Base-by-base conservation (phyloP, 2,113 vertebrate species). In the Seriola dumerili region DNA sequence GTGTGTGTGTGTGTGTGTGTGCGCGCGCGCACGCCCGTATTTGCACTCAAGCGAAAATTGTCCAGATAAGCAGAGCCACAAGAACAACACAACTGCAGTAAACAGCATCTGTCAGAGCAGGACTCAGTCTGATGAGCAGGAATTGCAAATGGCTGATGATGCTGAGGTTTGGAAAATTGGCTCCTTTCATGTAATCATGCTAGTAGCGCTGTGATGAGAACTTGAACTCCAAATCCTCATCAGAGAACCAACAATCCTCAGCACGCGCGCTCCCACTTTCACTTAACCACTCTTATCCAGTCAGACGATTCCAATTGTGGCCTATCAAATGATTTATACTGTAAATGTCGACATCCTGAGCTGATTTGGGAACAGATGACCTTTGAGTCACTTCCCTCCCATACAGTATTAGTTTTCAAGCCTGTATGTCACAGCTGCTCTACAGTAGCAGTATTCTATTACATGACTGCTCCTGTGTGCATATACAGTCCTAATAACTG, bases 141-240 rank as follows among this genome's bases (percentile, higher is more conserved):
- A 50, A 85, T 88, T 79, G 69, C 44, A 34, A 86, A 65, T 83
- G 87, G 86, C 74, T 8, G 59, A 74, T 61, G 85, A 89, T 78
- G 81, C 52, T 76, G 58, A 67, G 63, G 84, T 92, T 87, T 34
- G 83, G 82, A 88, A 88, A 87, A 80, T 78, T 76, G 84, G 78
- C 83, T 83, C 57, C 23, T 57, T 29, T 83, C 42, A 23, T 86
- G 79, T 88, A 80, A 86, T 90, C 88, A 88, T 78, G 76, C 73
- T 29, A 11, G 72, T 72, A 42, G 76, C 61, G 55, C 79, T 25
- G 52, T 48, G 67, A 90, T 76, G 81, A 87, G 78, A 78, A 34
- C 77, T 44, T 52, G 6, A 66, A 42, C 72, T 77, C 85, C 48
- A 76, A 83, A 83, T 78, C 36, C 62, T 74, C 72, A 79, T 74